phyloP scores from a whole-genome alignment of 2,888 invertebrate species.

The Sicus ferrugineus region DNA sequence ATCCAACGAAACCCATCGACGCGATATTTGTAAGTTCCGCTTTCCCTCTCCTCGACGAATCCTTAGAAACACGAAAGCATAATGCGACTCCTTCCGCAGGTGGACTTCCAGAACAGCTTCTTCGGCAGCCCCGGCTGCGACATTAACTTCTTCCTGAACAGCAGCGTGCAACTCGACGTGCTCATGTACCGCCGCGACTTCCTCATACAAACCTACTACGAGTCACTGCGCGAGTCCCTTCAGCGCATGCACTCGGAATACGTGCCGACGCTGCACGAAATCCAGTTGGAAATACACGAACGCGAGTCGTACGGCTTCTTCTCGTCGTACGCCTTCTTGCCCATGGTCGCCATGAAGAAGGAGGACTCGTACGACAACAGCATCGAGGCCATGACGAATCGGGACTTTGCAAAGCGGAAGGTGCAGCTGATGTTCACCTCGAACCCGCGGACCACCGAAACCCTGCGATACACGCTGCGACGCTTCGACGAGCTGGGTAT shows the following conservation, averaged over 20 bases:
- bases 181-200: slow-evolving; percentile 55
- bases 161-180: slow-evolving; percentile 59
- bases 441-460: slow-evolving; percentile 58
- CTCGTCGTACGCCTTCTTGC: slow-evolving; percentile 60
- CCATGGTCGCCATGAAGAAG: slow-evolving; percentile 62
- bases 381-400: slow-evolving; percentile 56
- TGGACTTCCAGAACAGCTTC: slow-evolving; percentile 62
- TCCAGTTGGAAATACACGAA: slow-evolving; percentile 52
- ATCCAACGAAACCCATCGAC: slow-evolving; percentile 60
- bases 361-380: slow-evolving; percentile 60
- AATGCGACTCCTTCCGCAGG: too few relatives aligned
- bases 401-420: slow-evolving; percentile 57
- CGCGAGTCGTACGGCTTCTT: slow-evolving; percentile 61
- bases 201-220: slow-evolving; percentile 57
- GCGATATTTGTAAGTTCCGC: slow-evolving; percentile 65
- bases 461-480: slow-evolving; percentile 54
- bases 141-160: slow-evolving; percentile 63
- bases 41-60: not conserved
- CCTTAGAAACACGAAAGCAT: too few relatives aligned
- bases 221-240: slow-evolving; percentile 51
- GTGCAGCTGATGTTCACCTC: slow-evolving; percentile 60
- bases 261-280: slow-evolving; percentile 54
- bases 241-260: slow-evolving; percentile 49
- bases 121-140: slow-evolving; percentile 63
- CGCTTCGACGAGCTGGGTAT: slow-evolving; percentile 59